Percentiles rank a stretch among this genome's conserved stretches.
phyloP scores from a whole-genome alignment of 1,140 invertebrate species.

The Drosophila nebulosa region DNA sequence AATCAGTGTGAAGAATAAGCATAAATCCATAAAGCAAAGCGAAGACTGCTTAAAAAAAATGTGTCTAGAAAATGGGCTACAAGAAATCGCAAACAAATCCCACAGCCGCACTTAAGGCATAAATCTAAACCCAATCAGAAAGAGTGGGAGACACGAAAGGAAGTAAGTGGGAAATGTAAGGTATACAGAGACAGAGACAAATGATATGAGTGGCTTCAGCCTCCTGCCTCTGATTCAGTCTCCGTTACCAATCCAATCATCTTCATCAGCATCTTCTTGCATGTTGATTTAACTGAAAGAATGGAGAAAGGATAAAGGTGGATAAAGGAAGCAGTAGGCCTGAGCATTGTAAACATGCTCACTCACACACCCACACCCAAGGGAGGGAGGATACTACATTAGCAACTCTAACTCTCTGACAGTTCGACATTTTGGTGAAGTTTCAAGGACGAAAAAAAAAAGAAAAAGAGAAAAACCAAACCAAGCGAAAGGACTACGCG shows the following conservation, averaged over 20 bases:
- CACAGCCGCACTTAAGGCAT: slow-evolving; percentile 70
- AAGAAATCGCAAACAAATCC: slow-evolving; percentile 52
- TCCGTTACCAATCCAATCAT: slow-evolving; percentile 26
- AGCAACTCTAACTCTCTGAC: too few relatives aligned
- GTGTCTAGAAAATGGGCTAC: too few relatives aligned
- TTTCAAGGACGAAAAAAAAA: slow-evolving; percentile 23
- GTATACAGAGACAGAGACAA: slow-evolving; percentile 47
- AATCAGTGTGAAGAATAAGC: too few relatives aligned
- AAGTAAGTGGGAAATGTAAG: too few relatives aligned
- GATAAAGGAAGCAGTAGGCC: neutral
- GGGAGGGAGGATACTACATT: neutral
- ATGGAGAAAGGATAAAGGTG: too few relatives aligned
- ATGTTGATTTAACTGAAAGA: too few relatives aligned
- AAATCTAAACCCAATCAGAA: slow-evolving; percentile 72
- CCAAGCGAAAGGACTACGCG: slow-evolving; percentile 11
- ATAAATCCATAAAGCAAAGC: neutral
- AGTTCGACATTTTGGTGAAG: slow-evolving; percentile 13
- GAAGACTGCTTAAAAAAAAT: slow-evolving; percentile 18
- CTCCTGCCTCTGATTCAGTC: slow-evolving; percentile 27
- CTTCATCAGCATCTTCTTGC: slow-evolving; percentile 17
- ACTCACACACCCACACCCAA: neutral
- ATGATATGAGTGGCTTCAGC: slow-evolving; percentile 51
- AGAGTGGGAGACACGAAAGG: slow-evolving; percentile 18
- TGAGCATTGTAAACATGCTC: slow-evolving; percentile 43
- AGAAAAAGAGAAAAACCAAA: slow-evolving; percentile 19